Evolutionary conservation across 2,888 invertebrate genomes (phyloP).

Genomic region (Anthrax anthrax): DNA sequence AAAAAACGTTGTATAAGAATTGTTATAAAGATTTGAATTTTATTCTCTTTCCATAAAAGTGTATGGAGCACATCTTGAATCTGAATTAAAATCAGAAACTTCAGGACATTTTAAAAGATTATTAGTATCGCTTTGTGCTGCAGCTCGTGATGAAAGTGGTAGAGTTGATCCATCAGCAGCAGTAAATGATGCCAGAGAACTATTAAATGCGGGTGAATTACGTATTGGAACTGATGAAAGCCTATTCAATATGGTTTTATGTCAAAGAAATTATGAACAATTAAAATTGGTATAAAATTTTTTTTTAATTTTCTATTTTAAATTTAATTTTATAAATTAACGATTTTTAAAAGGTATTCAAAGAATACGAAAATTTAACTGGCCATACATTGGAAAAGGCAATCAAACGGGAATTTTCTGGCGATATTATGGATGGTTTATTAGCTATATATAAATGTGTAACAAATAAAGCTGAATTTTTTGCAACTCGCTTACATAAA

Average conservation of each 20-base stretch:
- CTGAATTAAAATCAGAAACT: slow-evolving; percentile 74
- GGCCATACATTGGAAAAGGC: slow-evolving; percentile 69
- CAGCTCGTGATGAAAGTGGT: slow-evolving; percentile 55
- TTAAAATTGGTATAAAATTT: slow-evolving; percentile 23
- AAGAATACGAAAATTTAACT: slow-evolving; percentile 44
- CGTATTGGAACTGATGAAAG: slow-evolving; percentile 73
- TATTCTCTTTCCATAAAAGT: too few species aligned
- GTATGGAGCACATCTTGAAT: slow-evolving; percentile 63
- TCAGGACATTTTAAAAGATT: slow-evolving; percentile 83
- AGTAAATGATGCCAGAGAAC: slow-evolving; percentile 63
- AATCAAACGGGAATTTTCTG: slow-evolving; percentile 71
- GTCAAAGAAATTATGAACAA: slow-evolving; percentile 60
- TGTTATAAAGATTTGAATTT: not conserved
- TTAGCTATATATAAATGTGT: slow-evolving; percentile 69
- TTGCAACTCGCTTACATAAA: slow-evolving; percentile 72
- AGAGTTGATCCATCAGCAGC: slow-evolving; percentile 57
- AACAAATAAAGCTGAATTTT: slow-evolving; percentile 65
- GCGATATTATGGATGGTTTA: slow-evolving; percentile 63
- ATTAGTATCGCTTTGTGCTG: slow-evolving; percentile 70
- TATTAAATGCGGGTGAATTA: slow-evolving; percentile 57
- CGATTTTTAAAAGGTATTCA: slow-evolving; percentile 22
- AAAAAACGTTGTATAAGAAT: not conserved
- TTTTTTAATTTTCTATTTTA: not conserved
- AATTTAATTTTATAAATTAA: not conserved
- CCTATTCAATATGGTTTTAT: slow-evolving; percentile 68